Evolutionary conservation across 2,797 vertebrate genomes (phyloP).

Genomic region (Platyrinchus mystaceus): DNA sequence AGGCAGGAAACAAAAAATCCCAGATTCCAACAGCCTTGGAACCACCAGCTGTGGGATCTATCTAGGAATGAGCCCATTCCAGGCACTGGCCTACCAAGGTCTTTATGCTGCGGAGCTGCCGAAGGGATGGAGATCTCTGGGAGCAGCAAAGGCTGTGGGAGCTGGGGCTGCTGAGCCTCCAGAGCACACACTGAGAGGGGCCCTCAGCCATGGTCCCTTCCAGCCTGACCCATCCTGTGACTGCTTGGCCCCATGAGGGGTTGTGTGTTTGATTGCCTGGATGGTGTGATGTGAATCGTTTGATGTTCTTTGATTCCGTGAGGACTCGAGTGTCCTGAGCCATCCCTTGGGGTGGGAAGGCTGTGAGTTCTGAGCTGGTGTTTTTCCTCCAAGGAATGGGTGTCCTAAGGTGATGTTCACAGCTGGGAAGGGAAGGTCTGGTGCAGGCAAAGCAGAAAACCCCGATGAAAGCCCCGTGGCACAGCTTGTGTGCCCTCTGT

Average conservation of each 20-base stretch:
- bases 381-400: neutral
- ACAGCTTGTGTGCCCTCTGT: neutral
- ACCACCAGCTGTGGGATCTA: neutral
- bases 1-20: neutral
- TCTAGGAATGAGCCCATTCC: neutral
- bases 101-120: rapidly evolving
- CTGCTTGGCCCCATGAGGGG: rapidly evolving
- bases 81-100: no score
- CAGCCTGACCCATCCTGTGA: rapidly evolving
- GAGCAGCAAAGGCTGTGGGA: neutral
- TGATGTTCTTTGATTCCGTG: rapidly evolving
- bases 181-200: neutral
- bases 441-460: neutral
- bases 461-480: neutral
- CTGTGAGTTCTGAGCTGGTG: neutral
- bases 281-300: neutral
- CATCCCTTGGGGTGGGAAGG: neutral
- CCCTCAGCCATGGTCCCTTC: neutral
- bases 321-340: neutral
- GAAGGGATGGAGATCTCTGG: neutral
- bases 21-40: no score
- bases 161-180: neutral
- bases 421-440: neutral
- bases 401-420: rapidly evolving
- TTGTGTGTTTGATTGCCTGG: neutral